Percentiles rank a stretch among this genome's conserved stretches.
Conservation (phyloP, 2,113 vertebrate species). For the Gobiocypris rarus region DNA sequence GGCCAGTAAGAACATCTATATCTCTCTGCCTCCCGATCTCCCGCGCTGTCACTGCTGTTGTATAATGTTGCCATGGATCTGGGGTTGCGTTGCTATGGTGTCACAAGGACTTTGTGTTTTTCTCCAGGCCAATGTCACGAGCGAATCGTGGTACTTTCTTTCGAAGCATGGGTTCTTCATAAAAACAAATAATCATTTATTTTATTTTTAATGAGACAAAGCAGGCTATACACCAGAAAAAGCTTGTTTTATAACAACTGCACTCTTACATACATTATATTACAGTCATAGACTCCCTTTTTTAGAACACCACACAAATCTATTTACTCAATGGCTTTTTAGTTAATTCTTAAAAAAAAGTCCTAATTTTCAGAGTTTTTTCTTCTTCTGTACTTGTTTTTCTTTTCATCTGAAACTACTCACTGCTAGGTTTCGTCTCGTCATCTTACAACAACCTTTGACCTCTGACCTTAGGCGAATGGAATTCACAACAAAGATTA, state of each 20-base stretch:
- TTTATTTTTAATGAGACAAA: conserved; percentile 80
- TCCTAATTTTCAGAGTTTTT: conserved; percentile 57
- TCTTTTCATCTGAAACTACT: conserved; percentile 59
- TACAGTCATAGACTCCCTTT: conserved; percentile 78
- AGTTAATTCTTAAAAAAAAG: conserved; percentile 60
- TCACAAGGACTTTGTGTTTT: conserved; percentile 48
- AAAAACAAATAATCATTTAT: conserved; percentile 72
- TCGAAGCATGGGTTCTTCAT: conserved; percentile 63
- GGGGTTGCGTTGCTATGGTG: conserved; percentile 58
- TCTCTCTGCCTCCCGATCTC: conserved; percentile 45
- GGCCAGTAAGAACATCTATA: conserved; percentile 63
- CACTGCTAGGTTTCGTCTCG: conserved; percentile 56
- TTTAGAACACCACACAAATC: conserved; percentile 79
- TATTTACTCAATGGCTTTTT: conserved; percentile 80
- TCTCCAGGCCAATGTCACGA: background rate
- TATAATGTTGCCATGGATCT: conserved; percentile 61
- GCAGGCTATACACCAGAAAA: conserved; percentile 78
- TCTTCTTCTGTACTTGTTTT: conserved; percentile 56
- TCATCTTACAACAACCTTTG: conserved; percentile 60
- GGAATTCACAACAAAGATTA: conserved; percentile 79
- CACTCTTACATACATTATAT: conserved; percentile 81
- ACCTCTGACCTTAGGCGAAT: conserved; percentile 70
- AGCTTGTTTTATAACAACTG: conserved; percentile 76
- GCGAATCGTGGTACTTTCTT: conserved; percentile 45
- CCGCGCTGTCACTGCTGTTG: conserved; percentile 35